Percentiles rank a stretch among this genome's conserved stretches.
phyloP scores from a whole-genome alignment of 2,797 vertebrate species.

The Chelmon rostratus region DNA sequence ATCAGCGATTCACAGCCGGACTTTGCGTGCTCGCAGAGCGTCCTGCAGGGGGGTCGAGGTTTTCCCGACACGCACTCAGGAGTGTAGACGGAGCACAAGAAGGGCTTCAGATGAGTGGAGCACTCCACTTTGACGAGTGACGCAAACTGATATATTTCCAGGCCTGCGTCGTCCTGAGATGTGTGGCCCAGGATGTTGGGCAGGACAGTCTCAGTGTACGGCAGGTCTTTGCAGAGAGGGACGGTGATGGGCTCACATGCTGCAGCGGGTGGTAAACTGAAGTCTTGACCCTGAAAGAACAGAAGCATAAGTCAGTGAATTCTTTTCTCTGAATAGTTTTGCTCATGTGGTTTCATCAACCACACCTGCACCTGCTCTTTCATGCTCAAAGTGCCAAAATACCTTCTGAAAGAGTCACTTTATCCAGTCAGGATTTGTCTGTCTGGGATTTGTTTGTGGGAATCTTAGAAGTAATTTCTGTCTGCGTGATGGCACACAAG shows the following conservation, averaged over 20 bases:
- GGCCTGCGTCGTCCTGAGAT: conserved; percentile 31
- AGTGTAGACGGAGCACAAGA: conserved; percentile 75
- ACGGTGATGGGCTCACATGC: conserved; percentile 67
- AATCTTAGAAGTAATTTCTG: too few species aligned
- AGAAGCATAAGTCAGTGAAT: conserved; percentile 10
- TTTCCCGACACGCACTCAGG: conserved; percentile 69
- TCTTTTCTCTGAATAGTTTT: not conserved
- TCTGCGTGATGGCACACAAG: not conserved
- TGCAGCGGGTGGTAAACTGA: not conserved
- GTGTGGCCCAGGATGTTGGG: conserved; percentile 67
- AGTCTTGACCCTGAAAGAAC: conserved; percentile 27
- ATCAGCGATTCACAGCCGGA: conserved; percentile 58
- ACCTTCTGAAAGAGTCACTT: not conserved
- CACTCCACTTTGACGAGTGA: conserved; percentile 62
- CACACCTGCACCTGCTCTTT: not conserved
- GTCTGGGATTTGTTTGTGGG: not conserved
- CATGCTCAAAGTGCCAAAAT: not conserved
- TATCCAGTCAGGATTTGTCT: too few species aligned
- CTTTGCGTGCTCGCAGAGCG: conserved; percentile 58
- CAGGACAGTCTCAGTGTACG: conserved; percentile 71
- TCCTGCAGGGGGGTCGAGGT: conserved; percentile 64
- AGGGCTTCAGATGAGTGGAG: conserved; percentile 66
- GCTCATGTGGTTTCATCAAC: not conserved
- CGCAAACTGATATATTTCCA: not conserved
- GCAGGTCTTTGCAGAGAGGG: conserved; percentile 58